Evolutionary conservation across 2,888 invertebrate genomes (phyloP).

Genomic region (Chalcosyrphus nemorum): DNA sequence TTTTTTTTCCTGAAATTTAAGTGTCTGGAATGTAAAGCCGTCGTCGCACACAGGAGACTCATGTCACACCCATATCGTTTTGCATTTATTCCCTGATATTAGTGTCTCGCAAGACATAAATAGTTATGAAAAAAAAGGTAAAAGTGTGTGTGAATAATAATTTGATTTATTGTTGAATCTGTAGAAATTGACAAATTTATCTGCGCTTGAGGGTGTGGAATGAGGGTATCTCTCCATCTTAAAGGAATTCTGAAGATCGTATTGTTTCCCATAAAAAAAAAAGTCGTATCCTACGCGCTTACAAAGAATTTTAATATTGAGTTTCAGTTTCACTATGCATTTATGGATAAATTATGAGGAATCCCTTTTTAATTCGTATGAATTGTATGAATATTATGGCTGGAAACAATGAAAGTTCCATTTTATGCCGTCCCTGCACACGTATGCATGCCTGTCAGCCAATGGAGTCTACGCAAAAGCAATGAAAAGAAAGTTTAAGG

Average conservation of each 20-base stretch:
- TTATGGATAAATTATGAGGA: conserved; percentile 1
- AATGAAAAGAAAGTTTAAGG: conserved; percentile 50
- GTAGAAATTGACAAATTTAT: conserved; percentile 51
- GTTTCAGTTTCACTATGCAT: conserved; percentile 27
- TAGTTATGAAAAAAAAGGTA: conserved; percentile 4
- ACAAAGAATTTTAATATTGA: conserved; percentile 39
- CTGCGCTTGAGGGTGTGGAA: conserved; percentile 48
- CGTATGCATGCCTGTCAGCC: conserved; percentile 8
- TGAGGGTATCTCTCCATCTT: conserved; percentile 2
- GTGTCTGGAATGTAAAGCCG: conserved; percentile 24
- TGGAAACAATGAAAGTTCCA: conserved; percentile 20
- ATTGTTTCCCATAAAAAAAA: conserved; percentile 30
- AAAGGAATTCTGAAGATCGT: conserved; percentile 30
- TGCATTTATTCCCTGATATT: background rate
- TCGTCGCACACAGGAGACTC: background rate
- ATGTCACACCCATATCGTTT: conserved; percentile 42
- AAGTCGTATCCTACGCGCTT: background rate
- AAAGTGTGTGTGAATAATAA: conserved; percentile 4
- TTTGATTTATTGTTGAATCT: conserved; percentile 53
- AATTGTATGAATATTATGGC: background rate
- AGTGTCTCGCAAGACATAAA: background rate
- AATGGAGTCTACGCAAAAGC: background rate
- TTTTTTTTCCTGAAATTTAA: background rate
- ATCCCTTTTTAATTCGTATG: background rate
- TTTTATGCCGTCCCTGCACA: background rate